Evolutionary conservation across 2,888 invertebrate species (phyloP), one percentile per base, ranked within the genome.

Genomic region (Amorpha juglandis): DNA sequence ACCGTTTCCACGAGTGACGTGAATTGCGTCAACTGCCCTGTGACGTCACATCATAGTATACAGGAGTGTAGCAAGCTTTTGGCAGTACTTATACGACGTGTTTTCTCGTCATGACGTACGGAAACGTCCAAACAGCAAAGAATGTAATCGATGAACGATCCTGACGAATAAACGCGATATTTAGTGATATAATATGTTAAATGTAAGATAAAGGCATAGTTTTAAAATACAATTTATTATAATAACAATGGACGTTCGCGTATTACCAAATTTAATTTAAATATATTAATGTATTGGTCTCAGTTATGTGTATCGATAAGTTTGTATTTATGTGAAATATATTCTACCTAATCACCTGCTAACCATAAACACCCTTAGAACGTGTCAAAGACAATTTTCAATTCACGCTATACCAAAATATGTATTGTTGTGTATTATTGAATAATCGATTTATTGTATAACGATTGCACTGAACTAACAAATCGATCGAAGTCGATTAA

Each of bases 251-350:
- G 33, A 50, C 50, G 33, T 51, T 63, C 51, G 51, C 51, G 51
- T 35, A 48, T 58, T 58, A 58, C 58, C 58, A 58, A 58, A 58
- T 58, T 58, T 58, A 58, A 58, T 27, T 50, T 63, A 51, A 48
- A 50, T 35, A 48, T 63, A 47, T 48, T 47, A 14, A 47, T 48
- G 47, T 48, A 63, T 90, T 92, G 92, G 92, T 92, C 92, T 92
- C 92, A 92, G 73, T 81, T 83, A 88, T 89, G 89, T 90, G 58
- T 63, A 48, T 33, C n/a, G n/a, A 48, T 47, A 48, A 51, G 51
- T 51, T 42, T 63, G 51, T 63, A 42, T 63, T 63, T 51, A 51
- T 51, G 50, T 51, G 50, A 63, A 16, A 52, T 51, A 63, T 50
- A 63, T 35, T 48, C 38, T 45, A 21, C 63, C 63, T 48, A 27